phyloP scores from a whole-genome alignment of 23 tunicate genomes.

The Ascidia mentula region DNA sequence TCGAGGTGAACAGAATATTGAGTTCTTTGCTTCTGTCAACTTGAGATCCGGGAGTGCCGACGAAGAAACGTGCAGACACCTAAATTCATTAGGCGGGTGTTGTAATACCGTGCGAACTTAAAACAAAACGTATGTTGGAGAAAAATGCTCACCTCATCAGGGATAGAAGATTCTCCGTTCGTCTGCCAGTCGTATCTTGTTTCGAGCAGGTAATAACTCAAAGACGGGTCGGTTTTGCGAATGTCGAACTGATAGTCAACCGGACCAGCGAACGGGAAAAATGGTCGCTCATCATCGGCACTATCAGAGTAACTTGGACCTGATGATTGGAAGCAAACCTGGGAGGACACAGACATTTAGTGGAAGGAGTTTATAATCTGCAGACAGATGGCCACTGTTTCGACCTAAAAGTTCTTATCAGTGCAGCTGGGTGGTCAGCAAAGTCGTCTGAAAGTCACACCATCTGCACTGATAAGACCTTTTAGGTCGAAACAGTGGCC shows the following conservation, averaged over 20 bases:
- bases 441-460: too few species aligned
- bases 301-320: background rate
- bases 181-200: slow-evolving; percentile 11
- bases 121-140: background rate
- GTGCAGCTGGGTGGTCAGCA: too few species aligned
- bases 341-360: background rate
- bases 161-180: background rate
- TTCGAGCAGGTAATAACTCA: slow-evolving; percentile 17
- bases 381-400: too few species aligned
- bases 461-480: too few species aligned
- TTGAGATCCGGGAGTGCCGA: slow-evolving; percentile 16
- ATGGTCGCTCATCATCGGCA: slow-evolving; percentile 17
- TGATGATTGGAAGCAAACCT: slow-evolving; percentile 13
- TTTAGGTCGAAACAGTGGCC: too few species aligned
- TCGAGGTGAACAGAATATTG: background rate
- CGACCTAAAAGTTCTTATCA: too few species aligned
- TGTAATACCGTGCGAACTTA: background rate
- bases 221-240: slow-evolving; percentile 20
- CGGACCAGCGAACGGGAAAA: slow-evolving; percentile 15
- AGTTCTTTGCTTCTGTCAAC: background rate
- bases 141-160: background rate
- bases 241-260: slow-evolving; percentile 3
- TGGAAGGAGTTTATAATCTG: background rate
- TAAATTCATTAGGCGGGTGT: background rate
- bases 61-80: slow-evolving; percentile 7